Percentiles rank a stretch among this genome's conserved stretches.
These are phyloP conservation scores for Prosapia bicincta DNA, from an alignment of 2,888 invertebrate species.

Conservation along the genomic window DNA sequence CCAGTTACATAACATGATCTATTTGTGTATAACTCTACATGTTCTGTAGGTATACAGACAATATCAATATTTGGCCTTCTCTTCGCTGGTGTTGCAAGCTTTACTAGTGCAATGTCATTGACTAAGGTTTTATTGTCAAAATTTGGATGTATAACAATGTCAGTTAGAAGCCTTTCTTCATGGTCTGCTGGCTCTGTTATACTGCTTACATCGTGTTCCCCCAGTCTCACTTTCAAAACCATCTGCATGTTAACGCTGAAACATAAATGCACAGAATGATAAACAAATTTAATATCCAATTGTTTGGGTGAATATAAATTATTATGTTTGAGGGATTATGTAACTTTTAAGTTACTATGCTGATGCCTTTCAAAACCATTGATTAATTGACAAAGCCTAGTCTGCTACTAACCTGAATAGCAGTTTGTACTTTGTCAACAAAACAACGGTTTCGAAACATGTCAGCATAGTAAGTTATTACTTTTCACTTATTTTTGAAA, in stretches of 20 bases:
- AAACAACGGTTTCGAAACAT: too few relatives aligned
- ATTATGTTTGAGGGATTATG: too few relatives aligned
- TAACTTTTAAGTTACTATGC: too few relatives aligned
- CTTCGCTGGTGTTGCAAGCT: slow-evolving; percentile 40
- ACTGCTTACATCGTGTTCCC: slow-evolving; percentile 47
- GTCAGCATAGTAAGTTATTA: too few relatives aligned
- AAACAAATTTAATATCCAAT: too few relatives aligned
- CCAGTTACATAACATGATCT: slow-evolving; percentile 46
- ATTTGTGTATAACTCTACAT: slow-evolving; percentile 36
- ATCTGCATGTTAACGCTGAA: background rate
- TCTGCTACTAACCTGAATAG: too few relatives aligned
- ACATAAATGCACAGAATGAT: too few relatives aligned
- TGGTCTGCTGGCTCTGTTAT: slow-evolving; percentile 44
- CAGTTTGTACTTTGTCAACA: too few relatives aligned
- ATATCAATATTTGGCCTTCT: slow-evolving; percentile 44
- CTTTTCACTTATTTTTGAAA: too few relatives aligned
- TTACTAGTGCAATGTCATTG: slow-evolving; percentile 47
- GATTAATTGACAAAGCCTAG: too few relatives aligned
- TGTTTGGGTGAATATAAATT: too few relatives aligned
- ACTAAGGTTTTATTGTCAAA: slow-evolving; percentile 44
- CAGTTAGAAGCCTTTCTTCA: slow-evolving; percentile 41
- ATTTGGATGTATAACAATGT: slow-evolving; percentile 42
- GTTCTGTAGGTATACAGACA: slow-evolving; percentile 44
- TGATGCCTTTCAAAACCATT: too few relatives aligned
- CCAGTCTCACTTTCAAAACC: slow-evolving; percentile 45